Evolutionary conservation across 2,797 vertebrate species (phyloP).

Genomic region (Jordanella pulchra): DNA sequence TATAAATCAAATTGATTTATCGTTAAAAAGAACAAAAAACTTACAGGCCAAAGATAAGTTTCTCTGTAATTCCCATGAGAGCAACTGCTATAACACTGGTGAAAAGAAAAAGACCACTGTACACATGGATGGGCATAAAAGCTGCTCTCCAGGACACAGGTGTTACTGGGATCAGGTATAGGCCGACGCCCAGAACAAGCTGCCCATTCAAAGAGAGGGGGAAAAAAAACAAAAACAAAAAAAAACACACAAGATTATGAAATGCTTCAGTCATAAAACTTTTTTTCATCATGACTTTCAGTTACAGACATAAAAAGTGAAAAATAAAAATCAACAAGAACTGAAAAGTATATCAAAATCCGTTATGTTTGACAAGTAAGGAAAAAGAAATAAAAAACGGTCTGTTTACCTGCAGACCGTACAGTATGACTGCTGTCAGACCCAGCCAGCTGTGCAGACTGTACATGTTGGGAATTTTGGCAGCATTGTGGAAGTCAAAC

Average conservation of each 20-base stretch:
- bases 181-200: constrained; percentile 85
- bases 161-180: constrained; percentile 88
- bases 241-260: constrained; percentile 22
- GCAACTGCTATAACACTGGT: constrained; percentile 83
- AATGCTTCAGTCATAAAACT: constrained; percentile 14
- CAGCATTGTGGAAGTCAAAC: constrained; percentile 90
- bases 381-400: background rate
- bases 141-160: constrained; percentile 79
- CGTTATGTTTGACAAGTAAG: background rate
- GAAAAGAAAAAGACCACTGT: constrained; percentile 88
- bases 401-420: constrained; percentile 85
- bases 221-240: background rate
- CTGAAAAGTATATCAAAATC: background rate
- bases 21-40: constrained; percentile 61
- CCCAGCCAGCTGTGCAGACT: constrained; percentile 98
- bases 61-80: constrained; percentile 95
- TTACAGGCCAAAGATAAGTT: constrained; percentile 92
- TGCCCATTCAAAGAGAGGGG: constrained; percentile 63
- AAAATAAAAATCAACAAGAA: background rate
- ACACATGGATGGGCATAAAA: constrained; percentile 89
- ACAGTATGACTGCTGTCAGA: constrained; percentile 82
- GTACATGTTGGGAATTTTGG: constrained; percentile 92
- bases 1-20: background rate
- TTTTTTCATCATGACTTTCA: constrained; percentile 15
- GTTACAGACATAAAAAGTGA: constrained; percentile 11